Conservation (phyloP, 2,797 vertebrate species). For the Gephyroberyx darwinii region DNA sequence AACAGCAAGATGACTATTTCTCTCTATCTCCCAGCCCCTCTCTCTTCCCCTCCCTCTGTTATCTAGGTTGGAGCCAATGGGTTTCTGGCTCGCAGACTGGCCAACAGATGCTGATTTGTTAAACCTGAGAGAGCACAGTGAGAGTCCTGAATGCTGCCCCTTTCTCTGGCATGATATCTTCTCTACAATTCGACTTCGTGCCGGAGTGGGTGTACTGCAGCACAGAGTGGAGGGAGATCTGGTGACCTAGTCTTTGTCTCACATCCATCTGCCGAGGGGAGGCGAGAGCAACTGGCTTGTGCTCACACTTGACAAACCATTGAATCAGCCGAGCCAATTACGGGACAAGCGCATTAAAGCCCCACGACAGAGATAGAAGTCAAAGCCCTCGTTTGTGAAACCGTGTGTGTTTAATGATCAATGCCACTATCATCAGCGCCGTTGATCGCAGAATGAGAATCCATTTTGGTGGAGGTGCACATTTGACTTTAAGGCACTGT, state of each 20-base stretch:
- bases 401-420: conserved; percentile 73
- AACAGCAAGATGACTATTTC: conserved; percentile 19
- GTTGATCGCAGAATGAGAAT: conserved; percentile 52
- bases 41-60: conserved; percentile 40
- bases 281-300: conserved; percentile 49
- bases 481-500: conserved; percentile 36
- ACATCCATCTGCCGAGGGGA: conserved; percentile 58
- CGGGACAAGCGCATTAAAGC: conserved; percentile 56
- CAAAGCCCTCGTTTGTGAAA: conserved; percentile 69
- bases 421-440: conserved; percentile 57
- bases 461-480: conserved; percentile 43
- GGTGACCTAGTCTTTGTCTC: conserved; percentile 57
- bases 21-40: conserved; percentile 10
- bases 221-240: conserved; percentile 44
- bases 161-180: conserved; percentile 53
- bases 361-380: conserved; percentile 54
- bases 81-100: conserved; percentile 65
- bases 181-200: conserved; percentile 46
- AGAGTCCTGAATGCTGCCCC: conserved; percentile 61
- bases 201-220: conserved; percentile 39
- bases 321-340: conserved; percentile 74
- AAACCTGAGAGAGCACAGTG: conserved; percentile 75
- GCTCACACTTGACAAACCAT: conserved; percentile 65
- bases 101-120: conserved; percentile 79
- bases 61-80: conserved; percentile 63